Base-by-base conservation (phyloP, 2,888 invertebrate species). In the Netelia fuscicornis region DNA sequence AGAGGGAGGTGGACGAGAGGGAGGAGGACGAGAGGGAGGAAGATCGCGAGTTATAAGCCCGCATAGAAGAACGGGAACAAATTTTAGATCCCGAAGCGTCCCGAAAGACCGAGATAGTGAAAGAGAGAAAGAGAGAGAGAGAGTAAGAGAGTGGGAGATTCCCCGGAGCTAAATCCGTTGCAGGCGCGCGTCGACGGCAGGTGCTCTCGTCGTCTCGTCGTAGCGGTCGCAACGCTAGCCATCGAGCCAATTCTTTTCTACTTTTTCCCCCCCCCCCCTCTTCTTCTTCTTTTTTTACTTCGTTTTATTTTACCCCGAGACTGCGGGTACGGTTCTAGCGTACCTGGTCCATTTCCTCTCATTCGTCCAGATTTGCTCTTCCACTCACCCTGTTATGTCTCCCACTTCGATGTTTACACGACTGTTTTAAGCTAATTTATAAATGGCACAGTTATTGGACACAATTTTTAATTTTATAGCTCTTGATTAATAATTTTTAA, bases 111-210 rank as follows among this genome's bases (percentile, higher is more conserved):
- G 42, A 76, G 76, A 67, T 17, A 54, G 23, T 64, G 37, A 64
- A 30, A 64, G 75, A 75, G 23, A 25, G 54, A 25, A 48, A 70
- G 54, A 30, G 17, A 54, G 54, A 54, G 54, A 30, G 54, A 70
- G 23, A 70, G 48, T 23, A 3, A 68, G 48, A 52, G 48, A 37
- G 37, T 3, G 30, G 25, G 62, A 64, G 67, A 71, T 25, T 13
- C 42, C 52, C 48, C 81, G 25, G 74, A 81, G 81, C 84, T 84
- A 84, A 84, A 84, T 84, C 74, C 65, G 81, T 84, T 42, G 67
- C 20, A 67, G 72, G 67, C 37, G 25, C 54, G 52, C 65, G 37
- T 44, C 77, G 77, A 54, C 68, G 78, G 72, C 84, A 84, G 84
- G 84, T 84, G 84, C 74, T 78, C 81, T 62, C 72, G 65, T 67